Percentiles rank a stretch among this genome's conserved stretches.
Evolutionary conservation across 1,140 invertebrate species (phyloP).

Genomic region (Brachionus koreanus): DNA sequence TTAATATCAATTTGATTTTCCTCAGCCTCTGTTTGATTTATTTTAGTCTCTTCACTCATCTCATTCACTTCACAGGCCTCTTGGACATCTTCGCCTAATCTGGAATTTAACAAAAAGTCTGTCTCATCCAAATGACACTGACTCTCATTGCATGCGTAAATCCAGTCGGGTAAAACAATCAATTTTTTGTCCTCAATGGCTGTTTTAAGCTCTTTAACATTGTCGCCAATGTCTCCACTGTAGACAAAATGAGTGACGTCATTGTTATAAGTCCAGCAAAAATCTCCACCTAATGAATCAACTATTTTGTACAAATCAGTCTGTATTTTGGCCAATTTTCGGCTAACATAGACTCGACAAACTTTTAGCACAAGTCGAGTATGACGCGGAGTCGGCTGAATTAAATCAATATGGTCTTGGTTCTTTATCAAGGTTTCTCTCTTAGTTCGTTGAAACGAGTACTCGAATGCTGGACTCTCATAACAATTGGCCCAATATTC

Average conservation of each 20-base stretch:
- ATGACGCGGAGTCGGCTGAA: background rate
- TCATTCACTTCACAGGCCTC: background rate
- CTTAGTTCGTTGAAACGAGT: constrained; percentile 27
- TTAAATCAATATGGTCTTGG: background rate
- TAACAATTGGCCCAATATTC: constrained; percentile 26
- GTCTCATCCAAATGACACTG: background rate
- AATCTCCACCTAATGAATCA: constrained; percentile 26
- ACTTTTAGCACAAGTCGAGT: background rate
- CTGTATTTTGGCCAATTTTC: constrained; percentile 33
- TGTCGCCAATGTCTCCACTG: constrained; percentile 17
- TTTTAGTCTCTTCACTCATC: background rate
- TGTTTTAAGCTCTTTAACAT: constrained; percentile 20
- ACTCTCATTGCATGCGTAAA: constrained; percentile 22
- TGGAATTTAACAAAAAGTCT: background rate
- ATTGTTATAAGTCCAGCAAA: constrained; percentile 21
- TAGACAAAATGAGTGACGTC: constrained; percentile 41
- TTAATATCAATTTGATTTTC: constrained; percentile 20
- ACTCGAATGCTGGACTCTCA: constrained; percentile 24
- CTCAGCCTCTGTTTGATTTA: constrained; percentile 5
- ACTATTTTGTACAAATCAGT: constrained; percentile 26
- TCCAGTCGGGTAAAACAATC: constrained; percentile 32
- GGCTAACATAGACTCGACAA: constrained; percentile 11
- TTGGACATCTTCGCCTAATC: background rate
- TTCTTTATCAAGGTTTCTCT: background rate
- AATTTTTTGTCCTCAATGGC: constrained; percentile 22